These are phyloP conservation scores for Buathra laborator DNA, from an alignment of 2,888 invertebrate species.

Conservation along the genomic window DNA sequence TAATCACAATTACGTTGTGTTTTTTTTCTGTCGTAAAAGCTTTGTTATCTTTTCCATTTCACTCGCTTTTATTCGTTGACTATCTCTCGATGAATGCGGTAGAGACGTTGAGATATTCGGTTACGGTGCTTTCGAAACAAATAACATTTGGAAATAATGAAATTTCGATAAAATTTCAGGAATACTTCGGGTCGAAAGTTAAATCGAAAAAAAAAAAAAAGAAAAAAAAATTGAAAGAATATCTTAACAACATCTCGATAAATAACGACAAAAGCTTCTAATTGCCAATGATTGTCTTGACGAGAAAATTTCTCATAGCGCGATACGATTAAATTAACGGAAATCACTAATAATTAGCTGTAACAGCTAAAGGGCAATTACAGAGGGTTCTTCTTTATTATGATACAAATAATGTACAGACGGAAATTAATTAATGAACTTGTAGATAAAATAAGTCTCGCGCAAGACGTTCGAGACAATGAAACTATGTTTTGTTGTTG, in stretches of 20 bases:
- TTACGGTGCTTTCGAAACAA: slow-evolving; percentile 23
- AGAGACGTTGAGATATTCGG: slow-evolving; percentile 27
- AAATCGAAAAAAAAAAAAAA: too few species aligned
- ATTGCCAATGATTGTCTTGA: neutral
- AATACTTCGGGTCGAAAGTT: neutral
- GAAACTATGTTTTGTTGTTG: neutral
- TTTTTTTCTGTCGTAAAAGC: slow-evolving; percentile 59
- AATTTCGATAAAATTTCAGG: neutral
- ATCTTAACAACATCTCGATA: slow-evolving; percentile 1
- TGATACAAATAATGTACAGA: neutral
- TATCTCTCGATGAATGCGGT: slow-evolving; percentile 41
- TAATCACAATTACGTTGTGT: slow-evolving; percentile 51
- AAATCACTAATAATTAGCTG: slow-evolving; percentile 76
- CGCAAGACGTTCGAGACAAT: neutral
- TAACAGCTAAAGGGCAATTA: neutral
- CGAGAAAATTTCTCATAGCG: neutral
- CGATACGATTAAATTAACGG: slow-evolving; percentile 69
- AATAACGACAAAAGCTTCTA: slow-evolving; percentile 9
- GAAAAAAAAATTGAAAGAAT: neutral
- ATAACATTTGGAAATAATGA: neutral
- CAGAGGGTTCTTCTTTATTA: neutral
- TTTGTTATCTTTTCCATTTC: slow-evolving; percentile 42
- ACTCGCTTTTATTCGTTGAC: slow-evolving; percentile 33
- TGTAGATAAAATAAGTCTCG: neutral
- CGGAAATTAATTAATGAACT: neutral